A percentile compares a stretch with the other conserved stretches of the same genome.
phyloP scores from a whole-genome alignment of 2,888 invertebrate genomes.

The Drosophila meridiana region DNA sequence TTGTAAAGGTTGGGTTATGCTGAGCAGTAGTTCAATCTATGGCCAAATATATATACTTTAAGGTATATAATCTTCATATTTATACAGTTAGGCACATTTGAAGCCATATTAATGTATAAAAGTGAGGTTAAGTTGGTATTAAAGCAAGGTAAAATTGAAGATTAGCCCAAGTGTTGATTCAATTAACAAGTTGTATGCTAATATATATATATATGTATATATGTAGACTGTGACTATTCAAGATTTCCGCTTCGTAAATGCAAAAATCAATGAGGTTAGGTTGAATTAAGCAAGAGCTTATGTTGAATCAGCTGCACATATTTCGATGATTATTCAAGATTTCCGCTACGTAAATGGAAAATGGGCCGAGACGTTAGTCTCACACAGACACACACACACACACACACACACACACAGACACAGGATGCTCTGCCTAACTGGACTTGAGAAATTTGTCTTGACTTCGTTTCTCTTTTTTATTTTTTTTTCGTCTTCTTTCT shows the following conservation, averaged over 20 bases:
- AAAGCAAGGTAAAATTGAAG: not conserved
- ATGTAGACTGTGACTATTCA: not conserved
- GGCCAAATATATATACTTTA: not conserved
- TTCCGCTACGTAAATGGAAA: conserved; percentile 51
- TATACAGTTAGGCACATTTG: too few relatives aligned
- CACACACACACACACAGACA: not conserved
- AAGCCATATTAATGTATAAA: not conserved
- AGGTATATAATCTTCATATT: not conserved
- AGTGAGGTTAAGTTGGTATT: not conserved
- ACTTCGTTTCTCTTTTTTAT: conserved; percentile 14
- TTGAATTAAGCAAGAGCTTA: conserved; percentile 10
- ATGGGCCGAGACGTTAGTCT: not conserved
- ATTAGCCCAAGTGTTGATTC: conserved; percentile 31
- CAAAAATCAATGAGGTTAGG: conserved; percentile 18
- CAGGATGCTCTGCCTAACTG: conserved; percentile 11
- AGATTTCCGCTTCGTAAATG: conserved; percentile 11
- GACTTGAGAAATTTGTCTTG: conserved; percentile 39
- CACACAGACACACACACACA: not conserved
- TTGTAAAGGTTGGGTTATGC: not conserved
- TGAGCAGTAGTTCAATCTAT: not conserved
- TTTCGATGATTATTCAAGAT: conserved; percentile 38
- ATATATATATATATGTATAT: not conserved
- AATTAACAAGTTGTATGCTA: conserved; percentile 3
- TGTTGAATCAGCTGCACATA: conserved; percentile 18
- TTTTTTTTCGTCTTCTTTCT: conserved; percentile 3